Evolutionary conservation across 2,888 invertebrate species (phyloP), one percentile per base, ranked within the genome.

Genomic region (Ferrisia virgata): DNA sequence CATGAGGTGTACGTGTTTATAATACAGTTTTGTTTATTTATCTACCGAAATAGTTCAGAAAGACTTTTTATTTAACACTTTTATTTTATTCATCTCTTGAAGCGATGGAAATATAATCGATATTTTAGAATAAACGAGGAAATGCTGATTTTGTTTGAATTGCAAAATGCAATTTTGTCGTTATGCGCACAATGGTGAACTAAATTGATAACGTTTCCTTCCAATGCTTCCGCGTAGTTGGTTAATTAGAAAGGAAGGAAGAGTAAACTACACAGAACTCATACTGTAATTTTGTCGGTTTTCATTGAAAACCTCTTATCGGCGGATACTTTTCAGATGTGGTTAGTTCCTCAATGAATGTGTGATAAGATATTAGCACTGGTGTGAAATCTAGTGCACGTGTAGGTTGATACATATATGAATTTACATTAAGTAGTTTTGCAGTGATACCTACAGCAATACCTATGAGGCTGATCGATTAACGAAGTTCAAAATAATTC

Each of bases 181-280:
- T n/a, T n/a, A 64, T 28, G 28, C 28, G 64, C 64, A 64, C 2
- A 58, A 25, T 13, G 15, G 25, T 28, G 64, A 4, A 3, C 3
- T 1, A 53, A 9, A 1, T 28, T 28, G 64, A 64, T 64, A 64
- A 28, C 15, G 28, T n/a, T 64, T 64, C 64, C 64, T 64, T 53
- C 8, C 43, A 9, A 15, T 15, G 13, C 11, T 64, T 72, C 72
- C 72, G 72, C 72, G 72, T 76, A 36, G 18, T 36, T 76, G 53
- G 22, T 53, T n/a, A 76, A 76, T 76, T 76, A 18, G 11, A 53
- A 76, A 76, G 72, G 72, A 76, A 76, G 72, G 72, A 76, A 76
- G 36, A 76, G 11, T 39, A 9, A 43, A n/a, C 28, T 3, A 28
- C 8, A 64, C 47, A 9, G 53, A 8, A 53, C 18, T 53, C 8